Evolutionary conservation across 1,140 invertebrate species (phyloP), one percentile per base, ranked within the genome.

Genomic region (Maniola jurtina): DNA sequence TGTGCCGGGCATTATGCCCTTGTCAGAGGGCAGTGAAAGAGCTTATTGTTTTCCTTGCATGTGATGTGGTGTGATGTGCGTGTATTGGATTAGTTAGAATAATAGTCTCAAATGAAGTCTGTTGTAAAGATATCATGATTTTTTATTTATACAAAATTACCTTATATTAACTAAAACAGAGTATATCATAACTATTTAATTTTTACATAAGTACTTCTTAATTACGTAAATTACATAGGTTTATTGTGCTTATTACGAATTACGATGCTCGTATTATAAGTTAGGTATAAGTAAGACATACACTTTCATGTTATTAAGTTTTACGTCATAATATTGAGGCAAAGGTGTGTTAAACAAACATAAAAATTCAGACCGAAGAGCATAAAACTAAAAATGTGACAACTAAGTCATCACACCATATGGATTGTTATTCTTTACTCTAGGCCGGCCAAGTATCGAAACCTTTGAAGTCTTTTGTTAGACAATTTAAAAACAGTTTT

Each of bases 381-480:
- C 76, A 74, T 84, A 83, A 83, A 88, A 79, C 77, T 84, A 78
- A 80, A 83, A 81, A 81, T 81, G 81, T 80, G 83, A 83, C 75
- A 82, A 78, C 59, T 77, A 79, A 84, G 75, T 76, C 72, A 80
- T 77, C 64, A 11, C 70, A 64, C 84, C 86, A 87, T 88, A 86
- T 88, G 86, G 84, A 86, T 81, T 81, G 79, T 80, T 79, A 82
- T 73, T 75, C 70, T 70, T 69, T 72, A 60, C 60, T 62, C 68
- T 68, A 70, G 61, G 64, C 63, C 68, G 61, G 58, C 55, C 47
- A 72, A 72, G 76, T 76, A 77, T 72, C 75, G 76, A 83, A 83
- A 76, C 68, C 77, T 88, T 90, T 88, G 88, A 90, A 81, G 84
- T 88, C 84, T 87, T 84, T 88, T 86, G 84, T 87, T 79, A 65